Evolutionary conservation across 2,797 vertebrate species (phyloP), one percentile per base, ranked within the genome.

Genomic region (Ficedula albicollis): DNA sequence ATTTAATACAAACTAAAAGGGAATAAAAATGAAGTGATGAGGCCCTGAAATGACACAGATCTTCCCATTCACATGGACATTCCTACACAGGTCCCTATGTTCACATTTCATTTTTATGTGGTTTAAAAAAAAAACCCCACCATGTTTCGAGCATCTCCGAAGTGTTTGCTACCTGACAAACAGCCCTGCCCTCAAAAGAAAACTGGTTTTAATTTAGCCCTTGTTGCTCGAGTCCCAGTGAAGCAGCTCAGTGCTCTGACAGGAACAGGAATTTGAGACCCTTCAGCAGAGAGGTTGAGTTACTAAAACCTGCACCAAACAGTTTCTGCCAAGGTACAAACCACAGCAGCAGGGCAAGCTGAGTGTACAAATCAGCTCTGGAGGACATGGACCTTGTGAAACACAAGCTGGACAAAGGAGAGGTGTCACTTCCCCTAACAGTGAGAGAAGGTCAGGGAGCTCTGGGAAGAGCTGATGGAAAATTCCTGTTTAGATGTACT

Each of bases 161-260:
- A 64, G 52, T 0, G 0, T 32, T n/a, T 46, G 19, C 30, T 6
- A 43, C 49, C 84, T 44, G 68, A n/a, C 7, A 5, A 89, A 63
- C 67, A 15, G 15, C 19, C 34, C 36, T 38, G n/a, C 8, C 26
- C 48, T 25, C 18, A 7, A 2, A n/a, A 60, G 13, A 72, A 54
- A 68, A 32, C 0, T 16, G 54, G 10, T 58, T 80, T 67, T 10
- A 36, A 19, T 69, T 64, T 10, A 84, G 79, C 62, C 44, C 43
- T 83, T 81, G 22, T 15, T 62, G n/a, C 63, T 78, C 0, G 0
- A 66, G 19, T 38, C 20, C 48, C 36, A 13, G 13, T 2, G 10
- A n/a, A 80, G 11, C 15, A 56, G 39, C 67, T 34, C 0, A 0
- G 30, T 21, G 52, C 58, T 69, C 22, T 1, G 0, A 26, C 11